Evolutionary conservation across 2,888 invertebrate species (phyloP), one percentile per base, ranked within the genome.

Genomic region (Orthonychiurus folsomi): DNA sequence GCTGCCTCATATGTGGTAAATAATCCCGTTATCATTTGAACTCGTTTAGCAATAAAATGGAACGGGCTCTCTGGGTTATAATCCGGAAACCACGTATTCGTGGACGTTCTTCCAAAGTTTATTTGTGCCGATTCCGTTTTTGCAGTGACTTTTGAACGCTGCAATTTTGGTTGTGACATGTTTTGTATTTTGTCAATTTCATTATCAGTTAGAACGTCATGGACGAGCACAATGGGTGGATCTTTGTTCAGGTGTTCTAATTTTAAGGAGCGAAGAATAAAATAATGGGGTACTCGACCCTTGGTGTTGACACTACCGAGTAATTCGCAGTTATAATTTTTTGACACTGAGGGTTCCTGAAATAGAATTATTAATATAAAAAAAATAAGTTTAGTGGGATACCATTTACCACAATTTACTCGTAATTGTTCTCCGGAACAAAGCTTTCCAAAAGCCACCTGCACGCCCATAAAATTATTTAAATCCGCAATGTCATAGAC

Each of bases 71-170:
- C 5, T 52, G 52, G 52, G 5, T 52, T 20, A 23, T 52, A 52
- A 20, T 52, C 52, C 3, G 20, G 5, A 21, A 12, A 21, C 21
- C 20, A 52, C 3, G 52, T 52, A 20, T 52, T 52, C 9, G 52
- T 12, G 9, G 52, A 52, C 3, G 52, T 52, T 52, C 52, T 52
- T 23, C 52, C 52, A 52, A 52, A 52, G 20, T 52, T 9, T 12
- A 20, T 23, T 23, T 52, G 52, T 12, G 20, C 3, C 3, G 52
- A 12, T 20, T 20, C 20, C 5, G 5, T 52, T 23, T 23, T 21
- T 12, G 12, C 52, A 23, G 24, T 20, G 20, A 52, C 52, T 20
- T 21, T 20, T 23, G 52, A 52, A 20, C 52, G 52, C 9, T 23
- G 3, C n/a, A 52, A 23, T 23, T 23, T 20, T 23, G 52, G 52